Evolutionary conservation across 2,797 vertebrate genomes (phyloP).

Genomic region (Columba guinea): DNA sequence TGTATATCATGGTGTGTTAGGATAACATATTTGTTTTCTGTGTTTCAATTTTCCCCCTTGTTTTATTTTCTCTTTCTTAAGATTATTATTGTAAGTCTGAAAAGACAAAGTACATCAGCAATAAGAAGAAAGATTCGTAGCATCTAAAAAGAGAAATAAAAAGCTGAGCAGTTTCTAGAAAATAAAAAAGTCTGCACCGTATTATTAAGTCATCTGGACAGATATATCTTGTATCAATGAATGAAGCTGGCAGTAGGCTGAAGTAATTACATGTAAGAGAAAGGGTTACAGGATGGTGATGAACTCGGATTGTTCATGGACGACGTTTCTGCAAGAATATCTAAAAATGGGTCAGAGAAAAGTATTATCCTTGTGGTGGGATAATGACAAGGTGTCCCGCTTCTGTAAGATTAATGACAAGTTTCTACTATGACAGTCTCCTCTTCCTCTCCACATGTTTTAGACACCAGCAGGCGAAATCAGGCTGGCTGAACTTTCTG

Average conservation of each 20-base stretch:
- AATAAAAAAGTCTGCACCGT: background rate
- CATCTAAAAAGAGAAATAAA: background rate
- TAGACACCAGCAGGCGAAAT: background rate
- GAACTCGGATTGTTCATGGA: background rate
- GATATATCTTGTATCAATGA: background rate
- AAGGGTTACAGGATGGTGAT: background rate
- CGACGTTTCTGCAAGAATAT: background rate
- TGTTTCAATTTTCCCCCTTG: background rate
- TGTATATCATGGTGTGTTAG: fast-evolving
- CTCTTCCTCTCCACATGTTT: background rate
- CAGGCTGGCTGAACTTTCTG: background rate
- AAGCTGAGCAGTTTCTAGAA: background rate
- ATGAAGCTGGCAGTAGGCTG: background rate
- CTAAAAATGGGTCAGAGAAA: background rate
- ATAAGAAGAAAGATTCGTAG: background rate
- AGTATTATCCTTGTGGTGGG: background rate
- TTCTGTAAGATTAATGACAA: background rate
- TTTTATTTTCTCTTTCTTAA: background rate
- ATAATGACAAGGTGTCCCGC: background rate
- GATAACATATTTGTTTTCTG: background rate
- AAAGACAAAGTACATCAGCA: background rate
- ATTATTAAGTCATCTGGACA: background rate
- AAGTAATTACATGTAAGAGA: background rate
- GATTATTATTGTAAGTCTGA: background rate
- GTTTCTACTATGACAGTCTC: background rate